These are phyloP conservation scores for Nysson spinosus DNA, from an alignment of 2,888 invertebrate genomes.

Conservation along the genomic window DNA sequence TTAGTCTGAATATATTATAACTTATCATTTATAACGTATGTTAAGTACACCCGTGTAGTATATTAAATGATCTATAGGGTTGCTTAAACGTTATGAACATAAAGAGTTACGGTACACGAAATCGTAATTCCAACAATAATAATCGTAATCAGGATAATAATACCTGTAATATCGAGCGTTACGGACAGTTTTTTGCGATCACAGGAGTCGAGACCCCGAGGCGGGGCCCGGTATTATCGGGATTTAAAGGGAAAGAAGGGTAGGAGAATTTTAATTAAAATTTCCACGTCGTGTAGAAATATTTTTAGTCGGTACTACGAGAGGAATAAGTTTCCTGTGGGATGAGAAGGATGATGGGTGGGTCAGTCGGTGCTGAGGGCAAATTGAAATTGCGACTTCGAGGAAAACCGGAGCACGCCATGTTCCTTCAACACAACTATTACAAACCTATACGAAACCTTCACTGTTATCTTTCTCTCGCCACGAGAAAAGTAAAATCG, in stretches of 20 bases:
- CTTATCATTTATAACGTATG: no score
- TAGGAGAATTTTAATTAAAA: constrained; percentile 35
- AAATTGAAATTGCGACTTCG: constrained; percentile 62
- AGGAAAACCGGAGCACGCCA: constrained; percentile 30
- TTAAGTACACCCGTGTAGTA: no score
- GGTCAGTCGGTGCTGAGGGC: constrained; percentile 26
- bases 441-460: constrained; percentile 22
- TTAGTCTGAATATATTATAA: no score
- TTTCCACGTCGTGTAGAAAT: constrained; percentile 21
- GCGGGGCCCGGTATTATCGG: neutral
- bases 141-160: no score
- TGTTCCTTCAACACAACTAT: constrained; percentile 32
- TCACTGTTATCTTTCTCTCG: constrained; percentile 20
- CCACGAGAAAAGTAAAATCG: constrained; percentile 33
- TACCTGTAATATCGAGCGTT: neutral
- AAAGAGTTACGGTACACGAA: no score
- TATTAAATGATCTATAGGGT: no score
- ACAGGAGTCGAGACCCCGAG: neutral
- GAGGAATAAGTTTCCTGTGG: neutral
- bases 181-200: neutral
- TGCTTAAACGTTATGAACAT: no score
- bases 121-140: no score
- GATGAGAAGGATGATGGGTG: neutral
- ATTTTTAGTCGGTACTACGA: neutral
- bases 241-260: neutral